phyloP scores from a whole-genome alignment of 2,797 vertebrate species.

The Buceros bicornis region DNA sequence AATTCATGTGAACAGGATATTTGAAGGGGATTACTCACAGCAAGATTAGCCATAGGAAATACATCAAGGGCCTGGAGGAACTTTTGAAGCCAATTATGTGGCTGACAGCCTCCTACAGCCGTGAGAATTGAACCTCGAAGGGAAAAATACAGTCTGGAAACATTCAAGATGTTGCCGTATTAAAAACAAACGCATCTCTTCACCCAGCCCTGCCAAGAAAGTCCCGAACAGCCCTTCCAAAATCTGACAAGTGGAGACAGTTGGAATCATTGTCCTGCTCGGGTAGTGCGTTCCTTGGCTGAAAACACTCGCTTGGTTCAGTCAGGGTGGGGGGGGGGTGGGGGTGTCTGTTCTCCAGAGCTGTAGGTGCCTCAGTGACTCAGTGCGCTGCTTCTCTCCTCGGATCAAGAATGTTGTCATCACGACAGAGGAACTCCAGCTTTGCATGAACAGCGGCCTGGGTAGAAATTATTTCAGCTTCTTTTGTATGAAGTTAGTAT shows the following conservation, averaged over 20 bases:
- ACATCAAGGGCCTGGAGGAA: constrained; percentile 29
- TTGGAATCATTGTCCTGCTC: background rate
- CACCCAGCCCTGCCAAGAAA: background rate
- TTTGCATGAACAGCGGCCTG: background rate
- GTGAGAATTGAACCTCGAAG: constrained; percentile 39
- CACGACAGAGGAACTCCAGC: background rate
- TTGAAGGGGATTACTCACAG: constrained; percentile 65
- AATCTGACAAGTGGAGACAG: background rate
- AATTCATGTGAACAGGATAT: constrained; percentile 55
- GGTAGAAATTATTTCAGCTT: background rate
- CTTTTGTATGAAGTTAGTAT: background rate
- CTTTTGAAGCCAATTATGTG: constrained; percentile 51
- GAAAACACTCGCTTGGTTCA: background rate
- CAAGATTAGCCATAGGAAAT: constrained; percentile 56
- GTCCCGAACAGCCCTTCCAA: background rate
- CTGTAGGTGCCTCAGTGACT: background rate
- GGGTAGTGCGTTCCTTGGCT: background rate
- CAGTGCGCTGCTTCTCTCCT: background rate
- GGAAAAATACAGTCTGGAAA: constrained; percentile 17
- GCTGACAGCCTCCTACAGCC: constrained; percentile 41
- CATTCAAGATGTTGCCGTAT: background rate
- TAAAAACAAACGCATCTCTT: constrained; percentile 7
- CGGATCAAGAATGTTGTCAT: background rate
- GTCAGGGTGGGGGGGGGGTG: too few species aligned
- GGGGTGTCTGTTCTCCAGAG: background rate